Conservation (phyloP, 1,140 invertebrate genomes). For the Papilio xuthus region DNA sequence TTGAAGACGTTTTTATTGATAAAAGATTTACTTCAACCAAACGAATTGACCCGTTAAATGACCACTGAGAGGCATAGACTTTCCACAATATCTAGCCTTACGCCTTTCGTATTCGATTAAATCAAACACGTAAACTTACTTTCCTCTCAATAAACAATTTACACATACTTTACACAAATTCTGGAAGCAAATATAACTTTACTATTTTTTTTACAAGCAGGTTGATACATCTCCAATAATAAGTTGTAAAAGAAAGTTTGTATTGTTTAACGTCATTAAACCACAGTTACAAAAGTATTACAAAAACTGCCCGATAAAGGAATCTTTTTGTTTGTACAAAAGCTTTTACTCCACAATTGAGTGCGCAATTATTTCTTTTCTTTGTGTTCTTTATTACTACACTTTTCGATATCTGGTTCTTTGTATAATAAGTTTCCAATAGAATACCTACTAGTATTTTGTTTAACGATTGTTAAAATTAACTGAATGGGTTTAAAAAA, state of each 20-base stretch:
- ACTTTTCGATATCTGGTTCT: conserved; percentile 3
- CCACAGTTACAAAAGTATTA: conserved; percentile 7
- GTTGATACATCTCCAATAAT: not conserved
- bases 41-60: no score
- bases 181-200: not conserved
- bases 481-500: no score
- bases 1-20: no score
- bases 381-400: conserved; percentile 6
- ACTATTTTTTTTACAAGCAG: not conserved
- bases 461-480: no score
- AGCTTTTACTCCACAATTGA: conserved; percentile 19
- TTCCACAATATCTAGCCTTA: no score
- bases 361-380: conserved; percentile 14
- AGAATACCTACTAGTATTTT: not conserved
- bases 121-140: no score
- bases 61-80: no score
- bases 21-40: no score
- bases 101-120: not conserved
- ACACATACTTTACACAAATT: no score
- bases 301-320: not conserved
- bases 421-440: not conserved
- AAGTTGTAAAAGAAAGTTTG: not conserved
- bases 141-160: no score
- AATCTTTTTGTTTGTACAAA: conserved; percentile 8
- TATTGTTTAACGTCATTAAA: conserved; percentile 5